Evolutionary conservation across 2,888 invertebrate genomes (phyloP).

Genomic region (Acanthococcus lagerstroemiae): DNA sequence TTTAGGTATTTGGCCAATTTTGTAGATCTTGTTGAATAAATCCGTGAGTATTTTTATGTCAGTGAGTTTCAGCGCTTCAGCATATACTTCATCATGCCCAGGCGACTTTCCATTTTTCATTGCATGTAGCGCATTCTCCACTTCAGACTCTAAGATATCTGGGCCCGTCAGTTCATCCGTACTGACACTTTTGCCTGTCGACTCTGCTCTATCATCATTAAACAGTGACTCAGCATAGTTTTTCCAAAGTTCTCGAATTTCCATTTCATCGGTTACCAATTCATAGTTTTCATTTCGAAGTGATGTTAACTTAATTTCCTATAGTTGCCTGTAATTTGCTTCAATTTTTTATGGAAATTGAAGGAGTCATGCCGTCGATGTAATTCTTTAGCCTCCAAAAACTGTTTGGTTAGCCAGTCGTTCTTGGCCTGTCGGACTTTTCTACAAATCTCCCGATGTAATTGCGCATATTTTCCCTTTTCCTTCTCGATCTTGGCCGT

Average conservation of each 20-base stretch:
- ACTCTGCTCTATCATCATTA: neutral
- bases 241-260: neutral
- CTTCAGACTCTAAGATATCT: constrained; percentile 3
- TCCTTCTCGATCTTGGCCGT: neutral
- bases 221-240: neutral
- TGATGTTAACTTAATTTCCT: neutral
- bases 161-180: neutral
- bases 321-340: constrained; percentile 1
- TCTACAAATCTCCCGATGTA: constrained; percentile 5
- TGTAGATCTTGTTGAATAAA: neutral
- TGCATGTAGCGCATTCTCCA: constrained; percentile 3
- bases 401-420: neutral
- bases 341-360: constrained; percentile 6
- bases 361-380: neutral
- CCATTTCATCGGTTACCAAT: neutral
- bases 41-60: neutral
- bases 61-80: too few relatives aligned
- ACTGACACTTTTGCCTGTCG: neutral
- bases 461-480: constrained; percentile 2
- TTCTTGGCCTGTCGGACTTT: neutral
- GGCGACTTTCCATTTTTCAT: constrained; percentile 6
- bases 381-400: neutral
- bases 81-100: too few relatives aligned
- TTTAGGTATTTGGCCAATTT: neutral
- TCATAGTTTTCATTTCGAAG: neutral